Base-by-base conservation (phyloP, 2,888 invertebrate genomes). In the Thymelicus sylvestris region DNA sequence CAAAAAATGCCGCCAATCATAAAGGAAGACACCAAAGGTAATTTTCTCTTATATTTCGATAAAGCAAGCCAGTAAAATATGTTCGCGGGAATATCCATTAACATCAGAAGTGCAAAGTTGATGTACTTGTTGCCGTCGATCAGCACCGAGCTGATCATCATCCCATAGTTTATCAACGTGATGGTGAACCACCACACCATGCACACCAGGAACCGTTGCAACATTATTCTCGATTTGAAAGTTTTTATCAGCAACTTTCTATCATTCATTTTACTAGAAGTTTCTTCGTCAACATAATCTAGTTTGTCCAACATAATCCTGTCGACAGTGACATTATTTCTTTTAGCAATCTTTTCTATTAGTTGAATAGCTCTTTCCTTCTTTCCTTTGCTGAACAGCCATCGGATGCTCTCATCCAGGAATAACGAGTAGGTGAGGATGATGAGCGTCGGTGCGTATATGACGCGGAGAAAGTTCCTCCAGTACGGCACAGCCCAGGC, bases 131-230 rank as follows among this genome's bases (percentile, higher is more conserved):
- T 91, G 6, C 93, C 93, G 12, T 86, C 91, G 69, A 93, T 88
- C 74, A 91, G 85, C 66, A 93, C 93, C 0, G 92, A 86, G 78
- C 92, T 88, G 80, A 93, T 90, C 92, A 93, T 92, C 93, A 93
- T 93, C 4, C 93, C 93, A 76, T 92, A 93, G 84, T 93, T 93
- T 73, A 93, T 92, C 47, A 93, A 79, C 19, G 92, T 93, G 68
- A 90, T 90, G 2, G 93, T 93, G 74, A 93, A 86, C 93, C 93
- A 93, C 92, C 92, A 93, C 72, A 91, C 91, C 83, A 87, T 77
- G 77, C 93, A 93, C 7, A 93, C 86, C 6, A 90, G 73, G 76
- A 93, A 92, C 73, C 93, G 82, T 64, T 88, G 86, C 86, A 93
- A 83, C 92, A 93, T 91, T 38, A 91, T 86, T 47, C 80, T 86